Conservation (phyloP, 2,888 invertebrate species). For the Dryocosmus kuriphilus region DNA sequence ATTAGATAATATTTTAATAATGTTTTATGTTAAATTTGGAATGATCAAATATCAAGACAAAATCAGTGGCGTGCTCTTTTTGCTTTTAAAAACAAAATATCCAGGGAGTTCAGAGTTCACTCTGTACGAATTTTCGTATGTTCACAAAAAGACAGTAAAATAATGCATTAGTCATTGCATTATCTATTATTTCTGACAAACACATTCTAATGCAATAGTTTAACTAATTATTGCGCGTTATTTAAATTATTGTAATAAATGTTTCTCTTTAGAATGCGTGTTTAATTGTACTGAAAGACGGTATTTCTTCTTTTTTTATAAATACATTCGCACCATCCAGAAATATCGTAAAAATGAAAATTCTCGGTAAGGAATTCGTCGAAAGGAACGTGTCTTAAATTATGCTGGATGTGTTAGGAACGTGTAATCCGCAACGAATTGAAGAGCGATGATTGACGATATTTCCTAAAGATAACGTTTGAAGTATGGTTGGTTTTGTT, state of each 20-base stretch:
- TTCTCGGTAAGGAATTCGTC: background rate
- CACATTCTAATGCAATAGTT: background rate
- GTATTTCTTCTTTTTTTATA: background rate
- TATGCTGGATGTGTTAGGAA: background rate
- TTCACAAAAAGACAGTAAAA: background rate
- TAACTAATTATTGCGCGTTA: background rate
- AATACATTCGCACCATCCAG: background rate
- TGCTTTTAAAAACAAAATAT: no score
- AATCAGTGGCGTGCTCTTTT: no score
- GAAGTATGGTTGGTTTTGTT: background rate
- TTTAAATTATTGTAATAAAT: background rate
- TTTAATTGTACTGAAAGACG: background rate
- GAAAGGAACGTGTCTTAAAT: background rate
- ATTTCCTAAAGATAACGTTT: background rate
- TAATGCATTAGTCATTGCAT: background rate
- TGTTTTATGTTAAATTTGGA: no score
- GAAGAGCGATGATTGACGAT: slow-evolving; percentile 15
- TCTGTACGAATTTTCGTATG: background rate
- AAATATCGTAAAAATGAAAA: background rate
- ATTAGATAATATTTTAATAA: no score
- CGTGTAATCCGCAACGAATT: slow-evolving; percentile 19
- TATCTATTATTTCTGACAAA: background rate
- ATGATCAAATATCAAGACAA: no score
- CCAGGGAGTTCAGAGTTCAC: no score
- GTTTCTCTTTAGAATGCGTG: background rate